phyloP scores from a whole-genome alignment of 2,113 vertebrate genomes.

The Erpornis zantholeuca region DNA sequence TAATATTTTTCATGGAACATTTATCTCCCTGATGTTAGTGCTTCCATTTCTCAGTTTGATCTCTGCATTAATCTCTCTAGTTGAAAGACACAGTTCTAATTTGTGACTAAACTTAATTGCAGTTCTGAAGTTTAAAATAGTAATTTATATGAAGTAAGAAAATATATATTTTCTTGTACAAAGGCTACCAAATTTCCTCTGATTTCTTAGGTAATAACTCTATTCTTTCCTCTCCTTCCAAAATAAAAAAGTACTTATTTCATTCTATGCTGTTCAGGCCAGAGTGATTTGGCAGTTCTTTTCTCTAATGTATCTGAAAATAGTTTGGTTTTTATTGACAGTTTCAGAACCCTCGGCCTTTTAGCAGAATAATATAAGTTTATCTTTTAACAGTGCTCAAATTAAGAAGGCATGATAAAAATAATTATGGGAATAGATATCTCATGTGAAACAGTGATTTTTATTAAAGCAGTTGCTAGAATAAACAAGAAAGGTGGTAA shows the following conservation, averaged over 20 bases:
- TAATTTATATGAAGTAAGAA: conserved; percentile 26
- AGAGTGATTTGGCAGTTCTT: background rate
- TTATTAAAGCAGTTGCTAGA: background rate
- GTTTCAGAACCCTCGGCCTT: background rate
- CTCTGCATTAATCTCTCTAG: background rate
- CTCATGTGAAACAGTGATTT: background rate
- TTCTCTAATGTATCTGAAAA: background rate
- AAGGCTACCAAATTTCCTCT: background rate
- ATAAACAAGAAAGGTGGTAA: background rate
- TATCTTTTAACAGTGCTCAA: background rate
- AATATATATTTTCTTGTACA: background rate
- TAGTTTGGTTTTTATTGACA: background rate
- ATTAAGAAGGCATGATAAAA: background rate
- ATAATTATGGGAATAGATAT: background rate
- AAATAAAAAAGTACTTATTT: background rate
- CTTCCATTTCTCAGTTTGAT: background rate
- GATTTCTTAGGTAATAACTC: background rate
- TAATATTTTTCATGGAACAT: background rate
- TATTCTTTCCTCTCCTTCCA: background rate
- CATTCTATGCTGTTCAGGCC: background rate
- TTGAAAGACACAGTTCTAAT: background rate
- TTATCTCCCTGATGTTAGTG: background rate
- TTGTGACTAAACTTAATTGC: conserved; percentile 16
- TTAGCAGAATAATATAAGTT: background rate
- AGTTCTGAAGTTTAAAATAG: conserved; percentile 40